Evolutionary conservation across 2,888 invertebrate species (phyloP).

Genomic region (Ichneumoninae sp.): DNA sequence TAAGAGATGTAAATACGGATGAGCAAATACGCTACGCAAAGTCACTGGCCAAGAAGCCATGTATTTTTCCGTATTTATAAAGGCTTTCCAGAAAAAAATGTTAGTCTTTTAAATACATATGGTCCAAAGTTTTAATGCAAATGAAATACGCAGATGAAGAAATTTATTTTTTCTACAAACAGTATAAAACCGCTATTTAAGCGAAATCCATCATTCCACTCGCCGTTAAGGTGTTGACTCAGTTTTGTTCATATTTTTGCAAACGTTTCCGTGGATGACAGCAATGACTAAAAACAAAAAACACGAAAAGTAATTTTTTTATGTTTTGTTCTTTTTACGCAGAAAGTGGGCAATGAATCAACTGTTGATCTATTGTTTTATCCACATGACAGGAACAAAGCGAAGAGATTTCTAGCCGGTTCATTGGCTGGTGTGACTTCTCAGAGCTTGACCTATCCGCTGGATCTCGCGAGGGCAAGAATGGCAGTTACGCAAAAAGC

Average conservation of each 20-base stretch:
- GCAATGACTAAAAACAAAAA: neutral
- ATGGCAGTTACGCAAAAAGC: conserved; percentile 97
- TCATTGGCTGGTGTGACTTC: conserved; percentile 98
- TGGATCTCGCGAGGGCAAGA: conserved; percentile 97
- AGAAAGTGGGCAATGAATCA: conserved; percentile 3
- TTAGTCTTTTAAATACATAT: conserved; percentile 34
- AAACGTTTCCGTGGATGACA: conserved; percentile 20
- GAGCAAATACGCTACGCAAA: no score
- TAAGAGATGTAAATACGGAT: no score
- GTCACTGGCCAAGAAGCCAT: no score
- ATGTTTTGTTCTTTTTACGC: neutral
- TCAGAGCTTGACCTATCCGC: conserved; percentile 96
- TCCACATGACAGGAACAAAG: conserved; percentile 66
- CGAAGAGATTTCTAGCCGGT: conserved; percentile 92
- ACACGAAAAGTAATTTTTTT: conserved; percentile 12
- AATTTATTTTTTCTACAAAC: no score
- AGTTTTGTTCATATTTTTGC: neutral
- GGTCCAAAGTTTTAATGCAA: no score
- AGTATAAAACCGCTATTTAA: no score
- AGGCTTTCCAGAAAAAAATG: neutral
- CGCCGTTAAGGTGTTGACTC: no score
- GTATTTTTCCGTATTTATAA: neutral
- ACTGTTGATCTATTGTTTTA: conserved; percentile 12
- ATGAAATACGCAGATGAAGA: no score
- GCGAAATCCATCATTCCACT: no score